Percentiles rank a stretch among this genome's conserved stretches.
phyloP scores from a whole-genome alignment of 1,140 invertebrate genomes.

The Cylas formicarius region DNA sequence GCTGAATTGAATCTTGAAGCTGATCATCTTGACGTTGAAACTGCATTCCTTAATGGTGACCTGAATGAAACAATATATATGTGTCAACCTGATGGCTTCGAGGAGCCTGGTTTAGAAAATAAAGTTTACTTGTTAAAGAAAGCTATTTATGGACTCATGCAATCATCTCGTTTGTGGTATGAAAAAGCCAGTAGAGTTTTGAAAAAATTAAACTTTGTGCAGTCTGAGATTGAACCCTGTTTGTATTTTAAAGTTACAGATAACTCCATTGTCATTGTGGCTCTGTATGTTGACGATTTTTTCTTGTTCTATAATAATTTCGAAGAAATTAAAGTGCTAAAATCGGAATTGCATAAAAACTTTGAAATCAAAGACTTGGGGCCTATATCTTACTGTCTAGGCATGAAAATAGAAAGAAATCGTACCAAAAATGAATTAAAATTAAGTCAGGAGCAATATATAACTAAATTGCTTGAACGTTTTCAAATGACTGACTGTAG shows the following conservation, averaged over 20 bases:
- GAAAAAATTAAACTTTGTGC: conserved; percentile 25
- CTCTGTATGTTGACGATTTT: conserved; percentile 40
- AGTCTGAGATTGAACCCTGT: conserved; percentile 33
- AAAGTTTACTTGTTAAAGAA: conserved; percentile 29
- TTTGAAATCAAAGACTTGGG: conserved; percentile 35
- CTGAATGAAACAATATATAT: conserved; percentile 33
- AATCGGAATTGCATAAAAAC: conserved; percentile 17
- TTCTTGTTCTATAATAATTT: conserved; percentile 33
- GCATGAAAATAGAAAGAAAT: conserved; percentile 36
- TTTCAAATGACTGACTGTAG: conserved; percentile 40
- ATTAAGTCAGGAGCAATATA: conserved; percentile 37
- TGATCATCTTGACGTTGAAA: conserved; percentile 32
- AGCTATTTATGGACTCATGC: conserved; percentile 43
- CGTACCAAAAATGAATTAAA: conserved; percentile 26
- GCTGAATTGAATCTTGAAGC: conserved; percentile 14
- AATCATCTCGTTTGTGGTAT: conserved; percentile 42
- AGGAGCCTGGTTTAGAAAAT: conserved; percentile 22
- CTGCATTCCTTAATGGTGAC: conserved; percentile 37
- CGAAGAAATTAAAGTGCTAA: conserved; percentile 23
- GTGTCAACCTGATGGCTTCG: conserved; percentile 25
- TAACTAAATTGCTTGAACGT: conserved; percentile 33
- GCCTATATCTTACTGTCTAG: conserved; percentile 15
- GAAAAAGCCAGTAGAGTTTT: conserved; percentile 31
- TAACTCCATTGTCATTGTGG: conserved; percentile 27
- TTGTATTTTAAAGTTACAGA: conserved; percentile 30